Evolutionary conservation across 2,888 invertebrate species (phyloP).

Genomic region (Dicranocentrus wangi): DNA sequence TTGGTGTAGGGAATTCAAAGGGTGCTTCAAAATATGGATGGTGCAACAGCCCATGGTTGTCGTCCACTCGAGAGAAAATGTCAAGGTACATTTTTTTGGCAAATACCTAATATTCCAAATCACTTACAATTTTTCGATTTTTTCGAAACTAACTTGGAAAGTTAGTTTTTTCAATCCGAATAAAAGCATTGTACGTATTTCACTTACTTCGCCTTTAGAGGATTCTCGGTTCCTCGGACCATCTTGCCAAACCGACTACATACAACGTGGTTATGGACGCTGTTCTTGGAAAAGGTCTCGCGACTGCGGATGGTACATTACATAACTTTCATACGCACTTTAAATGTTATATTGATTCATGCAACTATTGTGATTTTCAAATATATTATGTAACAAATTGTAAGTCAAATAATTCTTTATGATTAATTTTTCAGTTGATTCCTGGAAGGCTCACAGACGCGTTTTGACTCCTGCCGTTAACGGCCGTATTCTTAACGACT

Average conservation of each 20-base stretch:
- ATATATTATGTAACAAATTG: not conserved
- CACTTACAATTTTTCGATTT: not conserved
- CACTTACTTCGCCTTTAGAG: no score
- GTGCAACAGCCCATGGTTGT: not conserved
- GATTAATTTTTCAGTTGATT: not conserved
- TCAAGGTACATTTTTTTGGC: not conserved
- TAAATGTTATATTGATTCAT: no score
- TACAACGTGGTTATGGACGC: not conserved
- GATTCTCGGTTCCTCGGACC: not conserved
- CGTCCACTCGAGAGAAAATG: not conserved
- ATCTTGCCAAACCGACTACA: not conserved
- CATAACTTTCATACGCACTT: no score
- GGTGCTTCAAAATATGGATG: conserved; percentile 2
- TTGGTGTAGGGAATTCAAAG: not conserved
- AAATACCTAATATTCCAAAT: not conserved
- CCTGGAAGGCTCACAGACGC: not conserved
- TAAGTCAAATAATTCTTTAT: not conserved
- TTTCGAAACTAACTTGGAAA: no score
- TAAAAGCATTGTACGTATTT: not conserved
- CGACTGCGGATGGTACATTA: not conserved
- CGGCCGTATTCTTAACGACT: not conserved
- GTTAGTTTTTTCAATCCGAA: no score
- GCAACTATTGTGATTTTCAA: not conserved
- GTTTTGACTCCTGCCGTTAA: not conserved
- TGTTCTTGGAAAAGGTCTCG: not conserved